Base-by-base conservation (phyloP, 2,113 vertebrate genomes). In the Castor canadensis region DNA sequence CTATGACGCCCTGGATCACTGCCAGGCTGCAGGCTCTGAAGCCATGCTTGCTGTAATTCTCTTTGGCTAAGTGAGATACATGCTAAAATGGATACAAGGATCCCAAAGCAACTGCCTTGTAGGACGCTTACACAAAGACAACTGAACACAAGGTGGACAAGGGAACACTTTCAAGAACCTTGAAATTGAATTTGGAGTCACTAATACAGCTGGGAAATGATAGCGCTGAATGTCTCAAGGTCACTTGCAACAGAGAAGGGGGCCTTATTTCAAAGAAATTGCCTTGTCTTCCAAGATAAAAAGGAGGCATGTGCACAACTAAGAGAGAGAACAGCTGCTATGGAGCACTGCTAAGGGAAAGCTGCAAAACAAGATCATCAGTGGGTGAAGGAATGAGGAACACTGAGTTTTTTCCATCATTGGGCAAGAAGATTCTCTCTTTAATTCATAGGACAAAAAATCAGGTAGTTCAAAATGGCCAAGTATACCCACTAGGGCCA, bases 231-330 rank as follows among this genome's bases (percentile, higher is more conserved):
- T 95, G 89, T 91, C 84, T 95, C 94, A 95, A 96, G 96, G 97
- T 97, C 94, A 81, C 94, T 91, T 95, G 80, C 45, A 49, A 45
- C 58, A 84, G 95, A 95, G 91, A 97, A 96, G 83, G 86, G 87
- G 91, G 54, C 92, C 95, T 95, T 97, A 96, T 95, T 97, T 97
- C 96, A 95, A 95, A 97, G 96, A 96, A 97, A 97, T 95, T 89
- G 91, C 77, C 91, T 49, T 93, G 95, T 95, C 96, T 95, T 92
- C 94, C 80, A 87, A 93, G 96, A 96, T 94, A 77, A 93, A 97
- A 95, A 91, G 54, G 87, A 96, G 94, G 71, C 76, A 77, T 45
- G 58, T 64, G 75, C 73, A 64, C 69, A 80, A 28, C 62, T 62
- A 88, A 83, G 87, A 87, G 86, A 89, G 95, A 79, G 64, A 96